Evolutionary conservation across 2,797 vertebrate species (phyloP).

Genomic region (Gallirallus australis): DNA sequence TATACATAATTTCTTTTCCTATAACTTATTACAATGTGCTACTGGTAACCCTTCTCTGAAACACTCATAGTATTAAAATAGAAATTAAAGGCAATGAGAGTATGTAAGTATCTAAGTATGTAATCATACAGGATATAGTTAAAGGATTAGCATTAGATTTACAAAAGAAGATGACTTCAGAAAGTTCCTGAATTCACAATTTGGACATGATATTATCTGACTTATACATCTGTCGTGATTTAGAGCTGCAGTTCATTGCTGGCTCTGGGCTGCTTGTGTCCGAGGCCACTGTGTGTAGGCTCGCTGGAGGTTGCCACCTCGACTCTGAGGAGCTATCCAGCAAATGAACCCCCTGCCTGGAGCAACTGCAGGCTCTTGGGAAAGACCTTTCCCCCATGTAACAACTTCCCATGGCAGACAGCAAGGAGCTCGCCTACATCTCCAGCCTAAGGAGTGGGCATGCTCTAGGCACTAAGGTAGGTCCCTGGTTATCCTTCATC

Average conservation of each 20-base stretch:
- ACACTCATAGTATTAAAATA: background rate
- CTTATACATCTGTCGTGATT: background rate
- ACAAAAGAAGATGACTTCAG: background rate
- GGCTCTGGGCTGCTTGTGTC: accelerated
- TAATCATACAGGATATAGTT: background rate
- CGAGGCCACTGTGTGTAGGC: accelerated
- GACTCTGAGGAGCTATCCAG: constrained; percentile 25
- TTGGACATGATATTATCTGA: background rate
- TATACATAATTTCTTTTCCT: background rate
- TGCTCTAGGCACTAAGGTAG: background rate
- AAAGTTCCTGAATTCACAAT: background rate
- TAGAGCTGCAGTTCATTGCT: background rate
- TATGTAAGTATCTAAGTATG: background rate
- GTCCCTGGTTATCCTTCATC: background rate
- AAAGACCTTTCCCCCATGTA: accelerated
- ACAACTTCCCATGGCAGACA: accelerated
- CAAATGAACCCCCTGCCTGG: accelerated
- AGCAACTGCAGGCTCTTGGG: accelerated
- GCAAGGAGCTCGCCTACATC: background rate
- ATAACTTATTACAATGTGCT: background rate
- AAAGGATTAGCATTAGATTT: background rate
- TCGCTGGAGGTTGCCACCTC: accelerated
- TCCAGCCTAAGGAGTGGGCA: background rate
- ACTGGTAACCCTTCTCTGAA: background rate
- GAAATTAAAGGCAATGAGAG: background rate